Evolutionary conservation across 2,113 vertebrate genomes (phyloP).

Genomic region (Cyprinodon variegatus): DNA sequence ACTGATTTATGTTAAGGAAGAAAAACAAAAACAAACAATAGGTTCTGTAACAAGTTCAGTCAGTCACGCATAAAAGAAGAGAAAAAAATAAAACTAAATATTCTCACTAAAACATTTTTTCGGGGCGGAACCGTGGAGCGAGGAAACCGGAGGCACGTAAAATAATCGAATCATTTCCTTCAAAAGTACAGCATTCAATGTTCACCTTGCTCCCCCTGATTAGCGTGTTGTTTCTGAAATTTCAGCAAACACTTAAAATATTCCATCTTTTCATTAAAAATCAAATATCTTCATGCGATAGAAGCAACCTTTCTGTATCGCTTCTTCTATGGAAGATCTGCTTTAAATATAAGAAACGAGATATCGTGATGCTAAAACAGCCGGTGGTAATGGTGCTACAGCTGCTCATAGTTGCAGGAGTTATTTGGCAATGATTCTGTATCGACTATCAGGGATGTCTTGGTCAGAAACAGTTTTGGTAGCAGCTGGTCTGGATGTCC

Average conservation of each 20-base stretch:
- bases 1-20: slow-evolving; percentile 10
- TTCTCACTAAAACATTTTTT: slow-evolving; percentile 16
- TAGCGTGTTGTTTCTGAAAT: no score
- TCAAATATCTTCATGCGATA: slow-evolving; percentile 40
- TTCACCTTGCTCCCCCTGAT: neutral
- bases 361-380: neutral
- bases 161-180: neutral
- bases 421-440: slow-evolving; percentile 55
- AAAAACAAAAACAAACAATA: slow-evolving; percentile 23
- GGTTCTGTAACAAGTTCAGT: slow-evolving; percentile 18
- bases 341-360: slow-evolving; percentile 7
- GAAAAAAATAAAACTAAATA: slow-evolving; percentile 7
- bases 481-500: slow-evolving; percentile 10
- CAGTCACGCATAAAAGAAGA: slow-evolving; percentile 9
- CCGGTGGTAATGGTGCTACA: slow-evolving; percentile 23
- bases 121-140: neutral
- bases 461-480: slow-evolving; percentile 23
- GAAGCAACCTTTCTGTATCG: slow-evolving; percentile 5
- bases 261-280: neutral
- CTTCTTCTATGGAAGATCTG: neutral
- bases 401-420: slow-evolving; percentile 24
- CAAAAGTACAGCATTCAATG: neutral
- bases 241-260: neutral
- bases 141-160: neutral
- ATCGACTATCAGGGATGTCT: slow-evolving; percentile 10